Conservation (phyloP, 2,797 vertebrate species). For the Arnoldichthys spilopterus region DNA sequence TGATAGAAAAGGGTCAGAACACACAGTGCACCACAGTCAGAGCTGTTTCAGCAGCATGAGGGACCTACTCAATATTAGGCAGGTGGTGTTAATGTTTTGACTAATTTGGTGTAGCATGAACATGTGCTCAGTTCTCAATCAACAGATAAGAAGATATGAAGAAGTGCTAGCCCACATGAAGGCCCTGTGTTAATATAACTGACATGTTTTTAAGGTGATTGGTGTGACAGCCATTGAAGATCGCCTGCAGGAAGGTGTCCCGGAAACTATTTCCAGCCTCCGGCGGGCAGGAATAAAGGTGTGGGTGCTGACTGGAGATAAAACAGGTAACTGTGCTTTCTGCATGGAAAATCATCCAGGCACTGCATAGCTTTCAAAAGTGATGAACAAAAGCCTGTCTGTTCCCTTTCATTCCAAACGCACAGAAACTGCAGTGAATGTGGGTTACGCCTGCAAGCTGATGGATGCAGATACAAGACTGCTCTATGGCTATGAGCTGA, state of each 20-base stretch:
- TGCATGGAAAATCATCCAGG: not conserved
- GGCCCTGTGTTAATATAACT: not conserved
- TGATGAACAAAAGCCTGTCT: not conserved
- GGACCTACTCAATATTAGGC: too few species aligned
- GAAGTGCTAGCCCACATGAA: not conserved
- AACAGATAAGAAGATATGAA: too few species aligned
- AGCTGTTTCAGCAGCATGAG: too few species aligned
- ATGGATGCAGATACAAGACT: conserved; percentile 84
- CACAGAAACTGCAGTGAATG: conserved; percentile 91
- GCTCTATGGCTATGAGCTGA: conserved; percentile 86
- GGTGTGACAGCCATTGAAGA: conserved; percentile 94
- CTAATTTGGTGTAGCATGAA: too few species aligned
- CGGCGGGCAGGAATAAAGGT: conserved; percentile 87
- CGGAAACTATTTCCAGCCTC: conserved; percentile 88
- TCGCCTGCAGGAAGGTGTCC: conserved; percentile 88
- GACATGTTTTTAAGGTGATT: conserved; percentile 78
- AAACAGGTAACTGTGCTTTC: conserved; percentile 83
- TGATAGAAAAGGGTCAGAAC: too few species aligned
- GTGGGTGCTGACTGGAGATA: conserved; percentile 96
- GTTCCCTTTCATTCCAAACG: conserved; percentile 5
- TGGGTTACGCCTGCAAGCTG: conserved; percentile 89
- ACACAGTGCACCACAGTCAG: too few species aligned
- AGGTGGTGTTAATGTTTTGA: too few species aligned
- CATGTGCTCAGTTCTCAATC: too few species aligned
- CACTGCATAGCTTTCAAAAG: not conserved